Evolutionary conservation across 2,113 vertebrate species (phyloP), one percentile per base, ranked within the genome.

Genomic region (Lanius collurio): DNA sequence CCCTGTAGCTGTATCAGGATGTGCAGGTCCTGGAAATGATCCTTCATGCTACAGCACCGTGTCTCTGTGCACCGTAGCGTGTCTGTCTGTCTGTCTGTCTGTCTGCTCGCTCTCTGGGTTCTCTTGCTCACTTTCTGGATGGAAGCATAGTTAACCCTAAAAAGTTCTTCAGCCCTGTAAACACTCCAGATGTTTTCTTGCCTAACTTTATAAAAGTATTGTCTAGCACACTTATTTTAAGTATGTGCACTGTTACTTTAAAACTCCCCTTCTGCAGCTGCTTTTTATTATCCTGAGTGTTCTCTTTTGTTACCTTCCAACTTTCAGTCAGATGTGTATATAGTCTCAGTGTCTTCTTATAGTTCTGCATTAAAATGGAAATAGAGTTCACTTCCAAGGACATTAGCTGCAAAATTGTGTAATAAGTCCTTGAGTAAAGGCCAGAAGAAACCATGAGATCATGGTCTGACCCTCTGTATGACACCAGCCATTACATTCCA

Each of bases 71-170:
- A 8, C 10, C 1, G 5, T 4, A 42, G 49, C 4, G 0, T 37
- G 41, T 42, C 6, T 86, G 76, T 59, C 46, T 50, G 60, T 1
- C 3, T 31, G 52, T 35, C 35, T 64, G 78, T n/a, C n/a, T n/a
- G n/a, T n/a, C n/a, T n/a, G n/a, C 41, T 60, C 0, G 0, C 41
- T 74, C 64, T 30, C 49, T 56, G 30, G 31, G 26, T 41, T 89
- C 39, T 80, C 46, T 46, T 53, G 52, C 52, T 79, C 39, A 15
- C 47, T 67, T 18, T 65, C 78, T 88, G 63, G 47, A 52, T 0
- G 0, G 39, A 83, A 89, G 77, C 81, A 53, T 49, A 28, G 50
- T 96, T 96, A 97, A 96, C 96, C 94, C 94, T 89, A 33, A 50
- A 52, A 87, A 27, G 57, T 87, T 92, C 80, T 82, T 31, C 53